A percentile compares a stretch with the other conserved stretches of the same genome.
These are phyloP conservation scores for Nasonia vitripennis DNA, from an alignment of 1,140 invertebrate genomes.

Conservation along the genomic window DNA sequence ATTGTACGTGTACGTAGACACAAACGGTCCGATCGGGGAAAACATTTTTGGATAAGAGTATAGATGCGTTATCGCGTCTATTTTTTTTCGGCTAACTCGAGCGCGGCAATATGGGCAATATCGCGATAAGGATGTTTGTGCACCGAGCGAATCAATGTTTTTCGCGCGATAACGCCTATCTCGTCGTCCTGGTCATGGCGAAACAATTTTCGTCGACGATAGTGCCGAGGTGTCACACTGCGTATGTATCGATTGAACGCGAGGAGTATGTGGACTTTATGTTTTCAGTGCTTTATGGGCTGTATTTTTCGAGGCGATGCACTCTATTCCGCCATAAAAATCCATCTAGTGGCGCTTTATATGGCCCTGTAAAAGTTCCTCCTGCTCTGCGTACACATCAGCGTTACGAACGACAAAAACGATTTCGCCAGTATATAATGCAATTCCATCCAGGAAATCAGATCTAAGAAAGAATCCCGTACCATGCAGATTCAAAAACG, in stretches of 20 bases:
- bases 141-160: neutral
- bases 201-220: too few species aligned
- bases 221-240: too few species aligned
- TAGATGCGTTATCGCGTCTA: too few species aligned
- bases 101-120: neutral
- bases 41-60: neutral
- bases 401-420: too few species aligned
- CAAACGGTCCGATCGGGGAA: neutral
- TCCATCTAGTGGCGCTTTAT: neutral
- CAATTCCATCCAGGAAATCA: too few species aligned
- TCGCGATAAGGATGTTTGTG: neutral
- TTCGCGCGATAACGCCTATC: neutral
- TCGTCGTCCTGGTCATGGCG: neutral
- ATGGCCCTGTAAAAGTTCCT: neutral
- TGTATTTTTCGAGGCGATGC: too few species aligned
- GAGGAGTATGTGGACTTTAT: too few species aligned
- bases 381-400: too few species aligned
- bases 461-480: too few species aligned
- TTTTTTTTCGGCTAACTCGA: neutral
- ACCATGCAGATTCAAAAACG: neutral
- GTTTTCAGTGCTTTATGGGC: too few species aligned
- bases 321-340: neutral
- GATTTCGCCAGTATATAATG: too few species aligned
- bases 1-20: neutral
- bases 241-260: too few species aligned